Evolutionary conservation across 2,888 invertebrate genomes (phyloP).

Genomic region (Eretmocerus hayati): DNA sequence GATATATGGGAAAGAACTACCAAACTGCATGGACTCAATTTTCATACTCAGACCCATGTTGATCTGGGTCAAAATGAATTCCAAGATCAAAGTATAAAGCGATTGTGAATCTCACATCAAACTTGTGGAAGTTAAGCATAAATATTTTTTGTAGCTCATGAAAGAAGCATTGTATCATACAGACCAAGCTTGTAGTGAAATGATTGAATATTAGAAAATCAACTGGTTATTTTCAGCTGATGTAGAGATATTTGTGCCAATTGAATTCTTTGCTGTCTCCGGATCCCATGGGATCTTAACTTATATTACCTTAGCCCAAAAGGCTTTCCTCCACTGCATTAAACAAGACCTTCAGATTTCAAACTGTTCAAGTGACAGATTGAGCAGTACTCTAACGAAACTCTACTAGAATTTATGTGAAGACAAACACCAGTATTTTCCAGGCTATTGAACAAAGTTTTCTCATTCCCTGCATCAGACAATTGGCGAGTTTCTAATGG

Average conservation of each 20-base stretch:
- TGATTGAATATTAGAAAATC: not conserved
- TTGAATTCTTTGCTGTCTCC: not conserved
- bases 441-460: constrained; percentile 28
- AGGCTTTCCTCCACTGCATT: constrained; percentile 11
- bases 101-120: no score
- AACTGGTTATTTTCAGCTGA: not conserved
- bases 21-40: no score
- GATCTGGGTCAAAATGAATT: no score
- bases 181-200: not conserved
- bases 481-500: constrained; percentile 8
- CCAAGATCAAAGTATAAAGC: no score
- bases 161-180: not conserved
- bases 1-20: no score
- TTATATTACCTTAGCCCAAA: not conserved
- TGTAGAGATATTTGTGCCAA: not conserved
- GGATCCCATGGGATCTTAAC: not conserved
- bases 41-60: no score
- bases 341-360: constrained; percentile 1
- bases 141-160: no score
- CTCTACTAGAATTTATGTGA: constrained; percentile 52
- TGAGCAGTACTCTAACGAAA: constrained; percentile 55
- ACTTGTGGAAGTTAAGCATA: no score
- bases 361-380: constrained; percentile 50
- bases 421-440: constrained; percentile 53
- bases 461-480: constrained; percentile 13